Percentiles rank a stretch among this genome's conserved stretches.
Evolutionary conservation across 2,113 vertebrate genomes (phyloP).

Genomic region (Ancistrus triradiatus): DNA sequence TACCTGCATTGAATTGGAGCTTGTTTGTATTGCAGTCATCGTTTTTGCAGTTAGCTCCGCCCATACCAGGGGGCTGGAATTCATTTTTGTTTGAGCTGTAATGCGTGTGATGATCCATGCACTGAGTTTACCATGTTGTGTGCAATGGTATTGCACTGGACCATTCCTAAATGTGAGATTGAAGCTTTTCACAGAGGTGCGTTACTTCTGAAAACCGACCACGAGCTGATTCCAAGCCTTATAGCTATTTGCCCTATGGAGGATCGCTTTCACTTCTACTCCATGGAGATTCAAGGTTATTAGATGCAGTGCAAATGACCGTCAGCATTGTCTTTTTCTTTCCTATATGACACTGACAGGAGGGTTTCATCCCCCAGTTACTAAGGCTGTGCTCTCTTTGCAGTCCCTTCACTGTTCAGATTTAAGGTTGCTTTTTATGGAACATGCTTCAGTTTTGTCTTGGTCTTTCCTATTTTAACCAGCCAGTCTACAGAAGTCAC

Average conservation of each 20-base stretch:
- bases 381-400: background rate
- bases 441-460: constrained; percentile 8
- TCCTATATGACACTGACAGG: background rate
- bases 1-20: too few species aligned
- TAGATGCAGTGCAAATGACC: background rate
- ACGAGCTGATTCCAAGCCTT: background rate
- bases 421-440: background rate
- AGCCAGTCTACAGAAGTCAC: constrained; percentile 6
- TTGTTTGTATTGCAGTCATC: background rate
- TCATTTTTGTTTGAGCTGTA: too few species aligned
- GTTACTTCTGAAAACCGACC: constrained; percentile 10
- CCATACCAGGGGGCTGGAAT: too few species aligned
- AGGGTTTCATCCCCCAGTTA: background rate
- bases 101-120: background rate
- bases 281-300: background rate
- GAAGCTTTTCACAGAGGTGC: too few species aligned
- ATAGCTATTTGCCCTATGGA: too few species aligned
- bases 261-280: background rate
- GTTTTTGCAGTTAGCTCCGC: too few species aligned
- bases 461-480: background rate
- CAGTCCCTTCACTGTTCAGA: constrained; percentile 5
- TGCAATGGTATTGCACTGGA: background rate
- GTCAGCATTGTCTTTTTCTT: background rate
- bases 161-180: constrained; percentile 17
- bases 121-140: background rate